Percentiles rank a stretch among this genome's conserved stretches.
Conservation (phyloP, 2,797 vertebrate species). For the Xiphophorus birchmanni region DNA sequence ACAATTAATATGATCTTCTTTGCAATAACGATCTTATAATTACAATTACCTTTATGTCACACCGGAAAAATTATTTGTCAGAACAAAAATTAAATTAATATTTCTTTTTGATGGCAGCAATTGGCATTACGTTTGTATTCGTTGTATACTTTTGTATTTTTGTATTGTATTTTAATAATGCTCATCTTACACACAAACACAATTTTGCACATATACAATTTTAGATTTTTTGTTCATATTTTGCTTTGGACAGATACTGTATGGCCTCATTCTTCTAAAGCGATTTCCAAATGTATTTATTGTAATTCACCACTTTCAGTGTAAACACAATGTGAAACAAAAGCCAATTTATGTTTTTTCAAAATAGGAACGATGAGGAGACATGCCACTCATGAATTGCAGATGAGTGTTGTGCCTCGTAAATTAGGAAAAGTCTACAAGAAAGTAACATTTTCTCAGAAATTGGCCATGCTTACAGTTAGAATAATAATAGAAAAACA, state of each 20-base stretch:
- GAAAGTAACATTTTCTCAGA: not conserved
- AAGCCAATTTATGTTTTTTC: not conserved
- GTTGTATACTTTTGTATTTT: too few species aligned
- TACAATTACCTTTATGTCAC: not conserved
- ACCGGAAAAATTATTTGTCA: not conserved
- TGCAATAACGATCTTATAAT: not conserved
- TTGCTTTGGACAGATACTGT: not conserved
- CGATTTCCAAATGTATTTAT: not conserved
- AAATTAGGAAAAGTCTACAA: not conserved
- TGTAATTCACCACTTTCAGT: not conserved
- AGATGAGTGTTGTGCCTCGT: not conserved
- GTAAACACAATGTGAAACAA: not conserved
- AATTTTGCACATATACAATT: not conserved
- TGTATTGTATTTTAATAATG: not conserved
- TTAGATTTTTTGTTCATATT: not conserved
- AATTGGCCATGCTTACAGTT: not conserved
- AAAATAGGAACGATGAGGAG: not conserved
- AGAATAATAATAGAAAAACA: not conserved
- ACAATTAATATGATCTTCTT: not conserved
- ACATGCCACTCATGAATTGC: not conserved
- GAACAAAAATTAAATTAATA: not conserved
- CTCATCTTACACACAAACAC: not conserved
- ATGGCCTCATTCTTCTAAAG: not conserved
- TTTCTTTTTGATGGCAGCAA: not conserved
- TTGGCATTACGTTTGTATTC: not conserved